Percentiles rank a stretch among this genome's conserved stretches.
Conservation (phyloP, 2,888 invertebrate genomes). For the Blomia tropicalis region DNA sequence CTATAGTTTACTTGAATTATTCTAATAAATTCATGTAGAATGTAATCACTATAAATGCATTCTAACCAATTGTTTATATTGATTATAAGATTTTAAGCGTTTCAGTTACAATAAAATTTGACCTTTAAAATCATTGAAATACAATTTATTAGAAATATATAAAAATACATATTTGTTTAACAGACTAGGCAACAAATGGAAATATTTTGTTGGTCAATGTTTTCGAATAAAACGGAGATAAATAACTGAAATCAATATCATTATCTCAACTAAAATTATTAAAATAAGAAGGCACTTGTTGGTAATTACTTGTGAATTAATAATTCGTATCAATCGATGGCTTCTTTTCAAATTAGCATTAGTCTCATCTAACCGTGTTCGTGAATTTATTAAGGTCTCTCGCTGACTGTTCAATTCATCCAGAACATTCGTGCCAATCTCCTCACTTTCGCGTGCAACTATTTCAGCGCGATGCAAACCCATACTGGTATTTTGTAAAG, state of each 20-base stretch:
- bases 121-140: too few species aligned
- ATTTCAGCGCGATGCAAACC: slow-evolving; percentile 48
- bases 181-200: background rate
- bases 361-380: slow-evolving; percentile 41
- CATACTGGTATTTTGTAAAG: slow-evolving; percentile 34
- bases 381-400: slow-evolving; percentile 49
- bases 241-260: slow-evolving; percentile 34
- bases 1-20: too few species aligned
- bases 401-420: slow-evolving; percentile 58
- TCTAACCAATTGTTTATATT: too few species aligned
- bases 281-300: slow-evolving; percentile 37
- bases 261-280: slow-evolving; percentile 36
- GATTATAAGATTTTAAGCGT: too few species aligned
- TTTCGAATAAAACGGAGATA: slow-evolving; percentile 36
- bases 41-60: too few species aligned
- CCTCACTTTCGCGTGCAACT: slow-evolving; percentile 61
- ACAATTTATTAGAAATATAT: too few species aligned
- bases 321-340: slow-evolving; percentile 35
- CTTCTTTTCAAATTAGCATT: slow-evolving; percentile 35
- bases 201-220: background rate
- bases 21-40: too few species aligned
- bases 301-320: slow-evolving; percentile 37
- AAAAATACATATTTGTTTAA: too few species aligned
- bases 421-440: slow-evolving; percentile 57
- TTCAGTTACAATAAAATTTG: too few species aligned